Percentiles rank a stretch among this genome's conserved stretches.
Evolutionary conservation across 23 tunicate species (phyloP).

Genomic region (Styela clava): DNA sequence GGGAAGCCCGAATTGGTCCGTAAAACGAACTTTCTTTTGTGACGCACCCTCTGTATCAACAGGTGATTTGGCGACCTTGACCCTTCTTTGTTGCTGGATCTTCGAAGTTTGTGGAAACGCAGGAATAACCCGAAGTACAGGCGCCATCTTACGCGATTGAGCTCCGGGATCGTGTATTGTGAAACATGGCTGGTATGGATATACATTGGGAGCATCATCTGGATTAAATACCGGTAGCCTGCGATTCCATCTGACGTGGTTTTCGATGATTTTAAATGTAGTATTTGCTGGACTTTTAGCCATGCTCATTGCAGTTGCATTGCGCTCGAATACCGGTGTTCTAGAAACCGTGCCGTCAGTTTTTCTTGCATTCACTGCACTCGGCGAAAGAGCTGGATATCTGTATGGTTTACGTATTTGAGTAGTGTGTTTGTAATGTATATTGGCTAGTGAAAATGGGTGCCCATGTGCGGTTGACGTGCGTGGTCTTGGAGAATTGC

Average conservation of each 20-base stretch:
- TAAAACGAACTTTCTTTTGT: conserved; percentile 61
- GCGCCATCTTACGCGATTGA: conserved; percentile 83
- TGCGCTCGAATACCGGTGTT: conserved; percentile 10
- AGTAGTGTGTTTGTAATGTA: conserved; percentile 22
- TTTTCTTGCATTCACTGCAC: background rate
- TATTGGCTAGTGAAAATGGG: background rate
- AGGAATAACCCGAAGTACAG: conserved; percentile 64
- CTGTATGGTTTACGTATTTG: conserved; percentile 28
- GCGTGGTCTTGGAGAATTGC: conserved; percentile 9
- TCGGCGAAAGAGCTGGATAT: conserved; percentile 30
- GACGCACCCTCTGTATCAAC: conserved; percentile 47
- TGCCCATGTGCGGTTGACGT: background rate
- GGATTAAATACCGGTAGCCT: background rate
- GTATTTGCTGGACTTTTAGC: background rate
- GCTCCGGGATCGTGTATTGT: conserved; percentile 25
- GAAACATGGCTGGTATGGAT: conserved; percentile 34
- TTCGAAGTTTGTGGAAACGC: conserved; percentile 24
- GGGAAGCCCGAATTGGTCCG: conserved; percentile 77
- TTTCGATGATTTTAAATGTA: conserved; percentile 22
- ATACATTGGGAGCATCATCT: background rate
- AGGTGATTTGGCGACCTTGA: conserved; percentile 23
- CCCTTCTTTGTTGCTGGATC: background rate
- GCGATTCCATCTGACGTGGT: conserved; percentile 18
- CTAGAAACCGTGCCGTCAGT: background rate
- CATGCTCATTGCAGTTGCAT: background rate